These are phyloP conservation scores for Gallinago jamesoni DNA, from an alignment of 2,113 vertebrate species.

Conservation along the genomic window DNA sequence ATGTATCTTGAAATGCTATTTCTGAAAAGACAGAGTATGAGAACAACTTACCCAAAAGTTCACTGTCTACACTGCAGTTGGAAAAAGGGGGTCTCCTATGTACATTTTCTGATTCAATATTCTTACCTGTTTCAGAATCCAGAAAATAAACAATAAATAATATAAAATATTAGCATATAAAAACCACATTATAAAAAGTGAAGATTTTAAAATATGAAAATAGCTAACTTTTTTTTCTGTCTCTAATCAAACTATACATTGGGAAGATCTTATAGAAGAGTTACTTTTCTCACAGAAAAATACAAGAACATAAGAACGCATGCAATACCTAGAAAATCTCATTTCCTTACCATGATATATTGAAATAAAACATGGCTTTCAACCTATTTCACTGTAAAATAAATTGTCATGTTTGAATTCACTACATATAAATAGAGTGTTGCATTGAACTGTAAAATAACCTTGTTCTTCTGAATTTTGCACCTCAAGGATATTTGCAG, in stretches of 20 bases:
- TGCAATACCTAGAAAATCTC: neutral
- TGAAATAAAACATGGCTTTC: neutral
- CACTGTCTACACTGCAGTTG: slow-evolving; percentile 82
- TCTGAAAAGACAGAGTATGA: neutral
- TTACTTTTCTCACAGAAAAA: neutral
- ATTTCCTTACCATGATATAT: neutral
- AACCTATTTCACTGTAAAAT: neutral
- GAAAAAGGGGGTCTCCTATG: slow-evolving; percentile 61
- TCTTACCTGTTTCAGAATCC: neutral
- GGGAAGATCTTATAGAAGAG: neutral
- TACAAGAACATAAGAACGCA: neutral
- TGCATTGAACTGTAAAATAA: slow-evolving; percentile 25
- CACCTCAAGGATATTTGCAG: neutral
- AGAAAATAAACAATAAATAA: neutral
- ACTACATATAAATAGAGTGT: neutral
- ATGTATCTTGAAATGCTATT: neutral
- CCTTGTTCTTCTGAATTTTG: slow-evolving; percentile 57
- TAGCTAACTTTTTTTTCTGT: neutral
- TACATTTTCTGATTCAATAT: slow-evolving; percentile 38
- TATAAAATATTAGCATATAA: neutral
- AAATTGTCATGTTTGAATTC: neutral
- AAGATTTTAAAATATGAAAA: neutral
- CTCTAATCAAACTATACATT: neutral
- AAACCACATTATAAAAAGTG: neutral
- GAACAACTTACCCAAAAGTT: slow-evolving; percentile 74